A percentile compares a stretch with the other conserved stretches of the same genome.
phyloP scores from a whole-genome alignment of 2,888 invertebrate genomes.

The Agrilus mali region DNA sequence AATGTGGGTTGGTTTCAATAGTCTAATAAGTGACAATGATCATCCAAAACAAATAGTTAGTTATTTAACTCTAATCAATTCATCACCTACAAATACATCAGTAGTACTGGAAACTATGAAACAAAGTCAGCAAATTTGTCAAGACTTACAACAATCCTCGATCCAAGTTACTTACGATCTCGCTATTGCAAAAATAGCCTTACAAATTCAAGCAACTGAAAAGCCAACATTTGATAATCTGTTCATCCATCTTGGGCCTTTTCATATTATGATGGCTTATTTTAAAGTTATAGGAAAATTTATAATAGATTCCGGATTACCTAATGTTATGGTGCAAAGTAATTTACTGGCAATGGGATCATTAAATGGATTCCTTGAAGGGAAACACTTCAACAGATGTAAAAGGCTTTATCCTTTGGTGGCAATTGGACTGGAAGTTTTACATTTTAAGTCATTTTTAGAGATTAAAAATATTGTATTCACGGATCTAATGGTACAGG shows the following conservation, averaged over 20 bases:
- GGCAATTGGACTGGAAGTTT: constrained; percentile 9
- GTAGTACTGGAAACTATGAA: constrained; percentile 19
- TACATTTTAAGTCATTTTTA: constrained; percentile 9
- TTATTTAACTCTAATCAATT: constrained; percentile 21
- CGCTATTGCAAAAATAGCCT: constrained; percentile 19
- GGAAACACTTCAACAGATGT: constrained; percentile 22
- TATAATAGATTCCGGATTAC: constrained; percentile 14
- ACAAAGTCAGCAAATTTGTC: constrained; percentile 14
- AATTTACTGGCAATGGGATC: constrained; percentile 18
- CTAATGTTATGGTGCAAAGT: constrained; percentile 15
- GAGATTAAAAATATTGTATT: neutral
- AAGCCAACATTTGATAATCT: constrained; percentile 20
- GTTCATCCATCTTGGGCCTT: constrained; percentile 24
- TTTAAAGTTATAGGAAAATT: constrained; percentile 20
- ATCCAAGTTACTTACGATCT: constrained; percentile 23
- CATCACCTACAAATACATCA: constrained; percentile 19
- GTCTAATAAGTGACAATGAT: constrained; percentile 13
- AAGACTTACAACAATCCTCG: constrained; percentile 13
- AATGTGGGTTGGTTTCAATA: constrained; percentile 25
- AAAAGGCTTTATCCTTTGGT: constrained; percentile 17
- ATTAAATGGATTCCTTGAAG: constrained; percentile 14
- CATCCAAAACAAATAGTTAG: constrained; percentile 15
- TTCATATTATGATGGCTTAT: constrained; percentile 20
- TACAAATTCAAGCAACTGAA: constrained; percentile 18
- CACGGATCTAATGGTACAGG: constrained; percentile 2